Evolutionary conservation across 1,140 invertebrate species (phyloP), one percentile per base, ranked within the genome.

Genomic region (Hyles vespertilio): DNA sequence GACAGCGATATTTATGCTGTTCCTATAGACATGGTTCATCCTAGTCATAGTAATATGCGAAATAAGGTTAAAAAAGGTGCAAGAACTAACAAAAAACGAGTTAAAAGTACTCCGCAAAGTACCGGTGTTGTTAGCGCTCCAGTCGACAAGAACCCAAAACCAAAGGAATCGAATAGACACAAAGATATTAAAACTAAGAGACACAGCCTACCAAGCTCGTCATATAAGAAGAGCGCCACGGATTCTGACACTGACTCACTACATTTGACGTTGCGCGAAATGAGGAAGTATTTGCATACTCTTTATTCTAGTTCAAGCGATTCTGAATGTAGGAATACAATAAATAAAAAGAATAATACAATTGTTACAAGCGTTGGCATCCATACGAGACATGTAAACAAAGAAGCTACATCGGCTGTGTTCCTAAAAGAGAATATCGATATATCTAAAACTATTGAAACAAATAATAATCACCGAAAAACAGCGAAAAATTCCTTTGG

Each of bases 1-100:
- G 95, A 96, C 66, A 95, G 94, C 72, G 95, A 96, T 72, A 95
- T 96, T 63, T 96, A 96, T 73, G 94, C 95, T 4, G 92, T 96
- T 47, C 95, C 95, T 22, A 93, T 96, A 48, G 95, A 96, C 79
- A 93, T 94, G 72, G 91, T 96, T 4, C 83, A 91, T 68, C 92
- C 92, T 64, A 82, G 91, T 51, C 88, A 70, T 79, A 90, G 56
- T 56, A 81, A 67, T 49, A 62, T 70, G 44, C 90, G 91, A 69
- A 91, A 90, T 5, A 93, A 92, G 77, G 87, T 91, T 32, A 89
- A 84, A 57, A 81, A 81, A 64, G 57, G 74, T 32, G 89, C 89
- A 44, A 90, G 91, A 62, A 90, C 90, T 63, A 92, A 92, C 67
- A 91, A 91, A 45, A 93, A 92, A 61, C 88, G 92, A 56, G 87